Base-by-base conservation (phyloP, 2,888 invertebrate genomes). In the Allolobophora icterica region DNA sequence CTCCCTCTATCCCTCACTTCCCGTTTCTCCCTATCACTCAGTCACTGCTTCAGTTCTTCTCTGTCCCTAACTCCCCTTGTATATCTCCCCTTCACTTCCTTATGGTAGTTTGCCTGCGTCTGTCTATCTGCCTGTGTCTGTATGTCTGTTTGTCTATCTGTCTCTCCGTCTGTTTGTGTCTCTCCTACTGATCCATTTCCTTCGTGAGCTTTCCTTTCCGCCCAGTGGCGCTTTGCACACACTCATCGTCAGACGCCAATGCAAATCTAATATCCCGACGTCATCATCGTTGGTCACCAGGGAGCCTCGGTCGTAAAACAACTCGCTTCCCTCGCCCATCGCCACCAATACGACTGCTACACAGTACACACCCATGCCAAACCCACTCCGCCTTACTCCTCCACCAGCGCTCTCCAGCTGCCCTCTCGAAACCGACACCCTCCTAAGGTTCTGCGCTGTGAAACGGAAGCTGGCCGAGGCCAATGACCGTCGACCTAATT, bases 181-280 rank as follows among this genome's bases (percentile, higher is more conserved):
- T 84, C 34, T 34, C 11, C 11, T 24, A 52, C 52, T 24, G 24
- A 52, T 52, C 24, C 52, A 2, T 52, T 52, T 24, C 24, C 52
- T 24, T 52, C 45, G 52, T 24, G 24, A 24, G 24, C 52, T 52
- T 52, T 52, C 52, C 52, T 52, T 24, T 24, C 52, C 21, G 24
- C 13, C 52, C 52, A 24, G 52, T 24, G 24, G 24, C 52, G 2
- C 24, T 52, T 24, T 17, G 17, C 71, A 71, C 71, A 71, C 71
- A 71, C 71, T n/a, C 71, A 71, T n/a, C 30, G 8, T n/a, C 71
- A 71, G 71, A n/a, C 71, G 71, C n/a, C 71, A 71, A 71, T 71
- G 71, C 71, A 71, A 71, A 71, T 71, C 71, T 71, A 71, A 71
- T 71, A 71, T 71, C 71, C 6, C 71, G 71, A 71, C 71, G 71